Percentiles rank a stretch among this genome's conserved stretches.
These are phyloP conservation scores for Novumbra hubbsi DNA, from an alignment of 2,797 vertebrate species.

Conservation along the genomic window DNA sequence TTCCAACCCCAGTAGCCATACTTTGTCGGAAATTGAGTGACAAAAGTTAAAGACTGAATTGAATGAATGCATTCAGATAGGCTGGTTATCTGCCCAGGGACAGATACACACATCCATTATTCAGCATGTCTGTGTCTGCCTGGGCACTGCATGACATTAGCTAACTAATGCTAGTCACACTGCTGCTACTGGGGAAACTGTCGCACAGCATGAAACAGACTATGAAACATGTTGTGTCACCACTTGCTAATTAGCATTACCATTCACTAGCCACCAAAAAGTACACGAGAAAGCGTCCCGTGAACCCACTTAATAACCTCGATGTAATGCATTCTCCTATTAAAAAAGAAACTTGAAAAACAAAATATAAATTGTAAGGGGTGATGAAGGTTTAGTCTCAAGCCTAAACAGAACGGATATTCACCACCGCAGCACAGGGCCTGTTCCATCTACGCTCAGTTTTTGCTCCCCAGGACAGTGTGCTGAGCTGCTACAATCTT, in stretches of 20 bases:
- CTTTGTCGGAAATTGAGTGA: background rate
- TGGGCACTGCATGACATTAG: constrained; percentile 13
- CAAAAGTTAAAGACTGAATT: background rate
- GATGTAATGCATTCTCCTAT: background rate
- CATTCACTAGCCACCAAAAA: constrained; percentile 22
- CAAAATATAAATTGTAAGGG: too few species aligned
- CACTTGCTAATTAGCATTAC: constrained; percentile 38
- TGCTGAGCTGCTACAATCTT: too few species aligned
- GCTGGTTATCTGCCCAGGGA: constrained; percentile 38
- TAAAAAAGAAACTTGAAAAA: too few species aligned
- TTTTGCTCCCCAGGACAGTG: too few species aligned
- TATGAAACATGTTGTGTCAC: constrained; percentile 33
- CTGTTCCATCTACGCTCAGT: too few species aligned
- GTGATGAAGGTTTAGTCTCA: too few species aligned
- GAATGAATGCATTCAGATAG: constrained; percentile 24
- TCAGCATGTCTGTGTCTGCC: constrained; percentile 10
- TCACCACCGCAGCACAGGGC: too few species aligned
- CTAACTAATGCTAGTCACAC: constrained; percentile 20
- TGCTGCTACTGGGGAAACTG: constrained; percentile 21
- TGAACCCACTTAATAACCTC: background rate
- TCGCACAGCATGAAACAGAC: constrained; percentile 39
- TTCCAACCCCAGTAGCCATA: background rate
- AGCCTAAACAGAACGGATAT: too few species aligned
- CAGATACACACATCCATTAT: constrained; percentile 16
- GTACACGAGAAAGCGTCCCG: background rate